Evolutionary conservation across 2,797 vertebrate species (phyloP).

Genomic region (Lepilemur septentrionalis): DNA sequence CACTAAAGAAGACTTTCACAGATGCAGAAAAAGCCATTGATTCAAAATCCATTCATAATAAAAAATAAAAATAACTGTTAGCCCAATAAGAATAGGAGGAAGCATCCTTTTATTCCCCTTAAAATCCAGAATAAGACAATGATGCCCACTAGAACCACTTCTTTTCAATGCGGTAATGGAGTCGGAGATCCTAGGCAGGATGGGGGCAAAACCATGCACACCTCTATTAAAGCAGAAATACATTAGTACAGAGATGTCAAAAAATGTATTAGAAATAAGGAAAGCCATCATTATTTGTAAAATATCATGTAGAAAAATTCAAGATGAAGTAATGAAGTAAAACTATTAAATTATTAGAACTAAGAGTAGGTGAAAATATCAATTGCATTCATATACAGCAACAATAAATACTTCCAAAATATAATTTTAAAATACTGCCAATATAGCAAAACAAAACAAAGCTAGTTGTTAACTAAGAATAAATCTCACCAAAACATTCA

Average conservation of each 20-base stretch:
- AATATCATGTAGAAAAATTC: slow-evolving; percentile 39
- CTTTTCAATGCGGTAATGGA: not conserved
- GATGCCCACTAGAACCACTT: not conserved
- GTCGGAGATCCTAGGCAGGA: not conserved
- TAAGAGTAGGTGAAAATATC: not conserved
- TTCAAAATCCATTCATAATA: not conserved
- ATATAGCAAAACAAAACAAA: slow-evolving; percentile 26
- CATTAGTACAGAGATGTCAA: not conserved
- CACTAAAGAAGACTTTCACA: not conserved
- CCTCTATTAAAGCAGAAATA: not conserved
- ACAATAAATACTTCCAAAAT: slow-evolving; percentile 1
- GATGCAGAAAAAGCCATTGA: not conserved
- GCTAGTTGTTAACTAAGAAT: not conserved
- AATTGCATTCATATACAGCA: not conserved
- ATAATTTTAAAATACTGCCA: not conserved
- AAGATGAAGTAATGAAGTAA: not conserved
- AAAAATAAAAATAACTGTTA: not conserved
- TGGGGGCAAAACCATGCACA: not conserved
- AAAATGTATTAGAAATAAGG: not conserved
- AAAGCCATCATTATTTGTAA: slow-evolving; percentile 21
- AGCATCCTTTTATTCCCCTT: not conserved
- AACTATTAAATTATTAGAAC: not conserved
- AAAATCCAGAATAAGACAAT: not conserved
- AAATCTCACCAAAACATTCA: not conserved
- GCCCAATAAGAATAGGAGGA: not conserved